Base-by-base conservation (phyloP, 2,113 vertebrate genomes). In the Pedionomus torquatus region DNA sequence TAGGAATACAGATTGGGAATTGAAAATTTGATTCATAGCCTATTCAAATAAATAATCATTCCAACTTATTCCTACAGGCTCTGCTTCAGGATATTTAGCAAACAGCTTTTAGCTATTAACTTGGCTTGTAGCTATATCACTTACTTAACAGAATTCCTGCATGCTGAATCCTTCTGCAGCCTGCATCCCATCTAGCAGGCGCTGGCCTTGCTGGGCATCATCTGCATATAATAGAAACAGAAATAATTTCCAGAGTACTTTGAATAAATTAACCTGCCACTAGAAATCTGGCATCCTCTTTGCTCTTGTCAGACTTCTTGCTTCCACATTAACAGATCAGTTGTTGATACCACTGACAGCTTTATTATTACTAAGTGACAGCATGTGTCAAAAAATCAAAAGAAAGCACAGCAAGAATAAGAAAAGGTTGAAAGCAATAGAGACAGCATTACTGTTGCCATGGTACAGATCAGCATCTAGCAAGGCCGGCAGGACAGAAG, bases 331-430 rank as follows among this genome's bases (percentile, higher is more conserved):
- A 86, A 93, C 93, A 88, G 31, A 95, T 79, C 31, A 71, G 55
- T 24, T 89, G 51, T 60, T 81, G 44, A 75, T 88, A 78, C 13
- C 52, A 69, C 10, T 89, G 94, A 82, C 92, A 94, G 55, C 69
- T 96, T 94, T 84, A 90, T 84, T 92, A 94, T 86, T 87, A 31
- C 21, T 60, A 86, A 86, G 71, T 66, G 90, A 84, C 92, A 95
- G 86, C 41, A 48, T 23, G 57, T 93, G 85, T 90, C 92, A 93
- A 68, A 77, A 93, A 96, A 92, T 71, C 79, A 88, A 55, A 82
- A 78, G 60, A 86, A 90, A 90, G 71, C 55, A 43, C 43, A 83
- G 76, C 49, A 75, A 92, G 85, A 81, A 52, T 37, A 78, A 41
- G 72, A 91, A 86, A 92, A 93, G 72, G 57, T 92, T 95, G 91